Evolutionary conservation across 2,888 invertebrate species (phyloP).

Genomic region (Ctenicera cuprea): DNA sequence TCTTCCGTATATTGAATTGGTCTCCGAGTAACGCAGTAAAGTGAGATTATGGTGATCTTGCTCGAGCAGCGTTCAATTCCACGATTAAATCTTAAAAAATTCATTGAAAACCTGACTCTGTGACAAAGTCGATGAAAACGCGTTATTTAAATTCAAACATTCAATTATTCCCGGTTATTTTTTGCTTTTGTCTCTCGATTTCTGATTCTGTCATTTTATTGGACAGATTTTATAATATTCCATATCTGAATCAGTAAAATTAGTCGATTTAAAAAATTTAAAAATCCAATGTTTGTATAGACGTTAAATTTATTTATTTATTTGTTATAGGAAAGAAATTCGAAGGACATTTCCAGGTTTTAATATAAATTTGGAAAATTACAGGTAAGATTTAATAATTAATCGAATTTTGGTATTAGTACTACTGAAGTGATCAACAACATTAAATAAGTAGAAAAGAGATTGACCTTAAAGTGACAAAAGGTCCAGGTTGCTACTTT

Average conservation of each 20-base stretch:
- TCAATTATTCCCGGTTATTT: constrained; percentile 1
- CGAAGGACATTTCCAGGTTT: too few relatives aligned
- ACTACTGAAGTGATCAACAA: too few relatives aligned
- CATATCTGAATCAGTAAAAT: not conserved
- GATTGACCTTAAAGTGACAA: too few relatives aligned
- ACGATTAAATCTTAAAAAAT: constrained; percentile 26
- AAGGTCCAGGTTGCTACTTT: too few relatives aligned
- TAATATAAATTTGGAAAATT: too few relatives aligned
- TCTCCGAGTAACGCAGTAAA: constrained; percentile 24
- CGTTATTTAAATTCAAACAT: constrained; percentile 23
- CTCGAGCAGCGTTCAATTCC: constrained; percentile 13
- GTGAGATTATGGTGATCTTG: constrained; percentile 26
- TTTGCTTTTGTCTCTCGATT: not conserved
- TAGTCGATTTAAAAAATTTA: too few relatives aligned
- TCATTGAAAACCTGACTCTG: constrained; percentile 21
- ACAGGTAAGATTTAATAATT: too few relatives aligned
- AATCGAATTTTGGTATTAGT: too few relatives aligned
- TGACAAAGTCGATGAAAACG: constrained; percentile 8
- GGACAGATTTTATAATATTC: not conserved
- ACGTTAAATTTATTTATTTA: too few relatives aligned
- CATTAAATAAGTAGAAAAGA: too few relatives aligned
- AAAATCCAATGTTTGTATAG: too few relatives aligned
- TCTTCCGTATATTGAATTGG: constrained; percentile 23
- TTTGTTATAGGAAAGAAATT: too few relatives aligned
- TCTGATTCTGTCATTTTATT: not conserved